Evolutionary conservation across 2,113 vertebrate genomes (phyloP), one percentile per base, ranked within the genome.

Genomic region (Barbus barbus): DNA sequence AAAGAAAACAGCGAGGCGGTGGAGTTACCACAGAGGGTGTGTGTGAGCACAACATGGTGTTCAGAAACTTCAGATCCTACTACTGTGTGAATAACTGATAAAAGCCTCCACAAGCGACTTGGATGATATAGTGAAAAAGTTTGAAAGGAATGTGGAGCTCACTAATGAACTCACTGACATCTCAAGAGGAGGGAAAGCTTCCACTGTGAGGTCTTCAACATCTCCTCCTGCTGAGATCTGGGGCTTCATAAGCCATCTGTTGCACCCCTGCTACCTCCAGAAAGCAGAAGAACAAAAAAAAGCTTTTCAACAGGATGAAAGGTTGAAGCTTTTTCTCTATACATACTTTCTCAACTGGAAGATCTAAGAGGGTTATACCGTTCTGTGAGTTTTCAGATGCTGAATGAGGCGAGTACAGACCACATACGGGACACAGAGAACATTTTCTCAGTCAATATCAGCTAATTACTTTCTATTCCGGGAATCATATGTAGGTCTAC

Each of bases 181-280:
- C 69, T 75, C 41, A 46, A 60, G 81, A 60, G 84, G 38, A 69
- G 24, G 48, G 60, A 31, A 51, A 82, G 53, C 48, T 51, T 60
- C n/a, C 74, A 79, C 53, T 48, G 87, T 65, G 88, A 81, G 87
- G 88, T 89, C 89, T 69, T 88, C 87, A 88, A 79, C 85, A 83
- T 86, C 89, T 90, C 90, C 92, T 91, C 93, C 93, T 93, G 91
- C 93, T 93, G 91, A 88, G 92, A 86, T 87, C 90, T 87, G 85
- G 89, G 89, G 84, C 89, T 90, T 89, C 88, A 89, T 88, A 82
- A 90, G 87, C 93, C 92, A 93, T 94, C 93, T 94, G 93, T 87
- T 91, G 89, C 88, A 87, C 85, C 87, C 86, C 81, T 85, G 84
- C 81, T 87, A 89, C 85, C 83, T 83, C 81, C 36, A 77, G 41